These are phyloP conservation scores for Chunga burmeisteri DNA, from an alignment of 2,113 vertebrate species.

Conservation along the genomic window DNA sequence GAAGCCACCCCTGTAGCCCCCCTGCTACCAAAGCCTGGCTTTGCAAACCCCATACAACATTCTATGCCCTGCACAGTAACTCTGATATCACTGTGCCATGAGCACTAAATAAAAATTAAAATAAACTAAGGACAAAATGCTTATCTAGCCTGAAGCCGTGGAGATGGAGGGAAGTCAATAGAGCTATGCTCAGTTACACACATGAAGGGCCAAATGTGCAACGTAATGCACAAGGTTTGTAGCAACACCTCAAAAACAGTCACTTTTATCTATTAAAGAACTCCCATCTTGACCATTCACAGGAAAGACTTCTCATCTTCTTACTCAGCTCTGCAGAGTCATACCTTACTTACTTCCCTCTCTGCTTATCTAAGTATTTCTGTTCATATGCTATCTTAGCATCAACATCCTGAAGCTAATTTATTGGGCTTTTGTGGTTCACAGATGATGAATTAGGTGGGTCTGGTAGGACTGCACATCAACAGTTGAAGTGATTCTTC, in stretches of 20 bases:
- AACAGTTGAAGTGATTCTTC: neutral
- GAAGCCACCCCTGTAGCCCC: neutral
- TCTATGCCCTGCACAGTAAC: neutral
- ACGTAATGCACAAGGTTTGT: neutral
- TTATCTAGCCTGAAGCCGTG: neutral
- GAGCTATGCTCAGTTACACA: neutral
- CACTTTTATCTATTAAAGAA: neutral
- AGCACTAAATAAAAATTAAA: neutral
- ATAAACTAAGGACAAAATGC: neutral
- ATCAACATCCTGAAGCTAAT: neutral
- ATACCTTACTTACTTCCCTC: neutral
- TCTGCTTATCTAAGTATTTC: neutral
- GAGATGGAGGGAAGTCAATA: neutral
- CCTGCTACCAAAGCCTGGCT: neutral
- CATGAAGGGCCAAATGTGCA: neutral
- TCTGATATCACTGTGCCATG: neutral
- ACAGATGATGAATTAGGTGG: neutral
- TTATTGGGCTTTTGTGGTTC: neutral
- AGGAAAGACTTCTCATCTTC: neutral
- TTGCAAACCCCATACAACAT: neutral
- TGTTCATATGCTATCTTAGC: neutral
- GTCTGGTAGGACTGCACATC: neutral
- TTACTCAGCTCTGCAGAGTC: neutral
- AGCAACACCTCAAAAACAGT: neutral
- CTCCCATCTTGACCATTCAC: neutral